Evolutionary conservation across 2,888 invertebrate species (phyloP), one percentile per base, ranked within the genome.

Genomic region (Callyntrura guangdongensis): DNA sequence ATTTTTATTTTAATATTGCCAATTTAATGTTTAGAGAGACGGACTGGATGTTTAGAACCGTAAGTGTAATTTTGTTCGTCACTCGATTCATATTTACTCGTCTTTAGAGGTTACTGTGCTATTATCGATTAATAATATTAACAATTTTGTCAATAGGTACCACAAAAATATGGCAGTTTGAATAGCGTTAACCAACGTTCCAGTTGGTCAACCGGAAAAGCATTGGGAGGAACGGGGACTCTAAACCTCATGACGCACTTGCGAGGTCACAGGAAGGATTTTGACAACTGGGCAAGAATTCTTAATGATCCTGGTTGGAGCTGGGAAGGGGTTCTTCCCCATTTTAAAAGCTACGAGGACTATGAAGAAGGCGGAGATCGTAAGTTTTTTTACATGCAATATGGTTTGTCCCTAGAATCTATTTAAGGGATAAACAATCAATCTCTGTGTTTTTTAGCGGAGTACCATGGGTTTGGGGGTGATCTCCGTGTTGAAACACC

Each of bases 271-370:
- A 56, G 8, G 14, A 20, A 20, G 45, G 90, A 90, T 36, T 90
- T 86, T 25, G 86, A 90, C 20, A 86, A 90, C 27, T 90, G 90
- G 90, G 90, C 90, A 27, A 67, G 53, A n/a, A n/a, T n/a, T 9
- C 59, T 85, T 8, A 59, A 83, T 0, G 91, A 91, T 64, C 61
- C 59, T 1, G 22, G 36, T 8, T 91, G 91, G 91, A 36, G 56
- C 5, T 91, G 91, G 91, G 67, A 91, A 61, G 81, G 59, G 12
- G 81, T 81, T n/a, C 11, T 81, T 3, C 81, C 81, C 4, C 56
- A 59, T n/a, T 81, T 91, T 87, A 91, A 91, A 36, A 86, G 87
- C 27, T 91, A 91, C 61, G 91, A 91, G 49, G 64, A 74, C 17
- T 86, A 64, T 14, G 87, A 79, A 69, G 17, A 5, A 12, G 27